phyloP scores from a whole-genome alignment of 1,140 invertebrate species.

The Cherax destructor region DNA sequence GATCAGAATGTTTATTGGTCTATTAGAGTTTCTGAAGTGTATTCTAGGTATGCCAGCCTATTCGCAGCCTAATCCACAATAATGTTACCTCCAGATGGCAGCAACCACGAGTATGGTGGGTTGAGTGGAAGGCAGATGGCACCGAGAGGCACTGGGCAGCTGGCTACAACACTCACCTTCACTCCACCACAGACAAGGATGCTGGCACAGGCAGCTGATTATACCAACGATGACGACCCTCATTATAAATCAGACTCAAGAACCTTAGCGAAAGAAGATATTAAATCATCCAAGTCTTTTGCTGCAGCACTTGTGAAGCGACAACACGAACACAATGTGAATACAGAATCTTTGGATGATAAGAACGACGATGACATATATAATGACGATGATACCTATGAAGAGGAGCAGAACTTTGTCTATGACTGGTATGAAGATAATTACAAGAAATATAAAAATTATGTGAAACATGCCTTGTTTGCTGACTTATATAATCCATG shows the following conservation, averaged over 20 bases:
- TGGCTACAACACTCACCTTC: not conserved
- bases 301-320: not conserved
- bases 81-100: not conserved
- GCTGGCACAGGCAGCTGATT: not conserved
- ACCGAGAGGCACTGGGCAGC: not conserved
- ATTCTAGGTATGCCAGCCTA: too few species aligned
- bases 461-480: constrained; percentile 21
- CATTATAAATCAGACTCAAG: not conserved
- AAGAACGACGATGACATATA: not conserved
- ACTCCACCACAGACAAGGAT: not conserved
- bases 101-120: not conserved
- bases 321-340: not conserved
- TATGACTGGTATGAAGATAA: constrained; percentile 32
- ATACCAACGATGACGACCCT: not conserved
- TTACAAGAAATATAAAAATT: constrained; percentile 39
- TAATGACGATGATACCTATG: not conserved
- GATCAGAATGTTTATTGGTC: too few species aligned
- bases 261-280: not conserved
- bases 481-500: constrained; percentile 11
- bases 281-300: not conserved
- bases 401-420: not conserved
- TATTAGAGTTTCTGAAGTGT: too few species aligned
- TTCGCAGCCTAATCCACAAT: too few species aligned
- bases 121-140: not conserved
- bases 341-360: not conserved